Percentiles rank a stretch among this genome's conserved stretches.
Conservation (phyloP, 2,888 invertebrate species). For the Campoplex capitator region DNA sequence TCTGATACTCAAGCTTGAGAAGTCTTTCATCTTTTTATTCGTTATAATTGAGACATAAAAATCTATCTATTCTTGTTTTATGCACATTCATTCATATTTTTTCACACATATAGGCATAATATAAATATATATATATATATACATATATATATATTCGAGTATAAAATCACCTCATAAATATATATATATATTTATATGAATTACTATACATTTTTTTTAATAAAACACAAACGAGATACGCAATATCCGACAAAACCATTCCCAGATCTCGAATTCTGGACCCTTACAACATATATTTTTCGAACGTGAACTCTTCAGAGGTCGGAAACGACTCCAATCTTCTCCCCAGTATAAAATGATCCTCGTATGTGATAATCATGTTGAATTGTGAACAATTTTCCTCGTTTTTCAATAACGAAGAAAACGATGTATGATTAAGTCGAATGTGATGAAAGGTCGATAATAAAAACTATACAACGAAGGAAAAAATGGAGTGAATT, state of each 20-base stretch:
- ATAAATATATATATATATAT: constrained; percentile 1
- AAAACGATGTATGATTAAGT: too few relatives aligned
- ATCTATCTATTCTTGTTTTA: background rate
- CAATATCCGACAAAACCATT: background rate
- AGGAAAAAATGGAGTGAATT: too few relatives aligned
- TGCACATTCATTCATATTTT: background rate
- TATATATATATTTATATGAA: background rate
- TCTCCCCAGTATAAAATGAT: too few relatives aligned
- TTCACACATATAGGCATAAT: background rate
- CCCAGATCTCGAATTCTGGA: background rate
- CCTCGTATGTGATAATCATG: too few relatives aligned
- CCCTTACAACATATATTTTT: too few relatives aligned
- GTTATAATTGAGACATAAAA: background rate
- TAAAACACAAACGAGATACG: background rate
- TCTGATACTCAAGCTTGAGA: constrained; percentile 13
- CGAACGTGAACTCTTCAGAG: too few relatives aligned
- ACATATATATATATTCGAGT: background rate
- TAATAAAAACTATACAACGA: too few relatives aligned
- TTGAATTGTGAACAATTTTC: too few relatives aligned
- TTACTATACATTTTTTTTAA: background rate
- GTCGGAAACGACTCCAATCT: too few relatives aligned
- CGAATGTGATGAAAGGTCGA: too few relatives aligned
- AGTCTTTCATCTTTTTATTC: background rate
- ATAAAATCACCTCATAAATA: background rate
- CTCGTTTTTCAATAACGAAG: too few relatives aligned